Evolutionary conservation across 2,113 vertebrate genomes (phyloP).

Genomic region (Rhombomys opimus): DNA sequence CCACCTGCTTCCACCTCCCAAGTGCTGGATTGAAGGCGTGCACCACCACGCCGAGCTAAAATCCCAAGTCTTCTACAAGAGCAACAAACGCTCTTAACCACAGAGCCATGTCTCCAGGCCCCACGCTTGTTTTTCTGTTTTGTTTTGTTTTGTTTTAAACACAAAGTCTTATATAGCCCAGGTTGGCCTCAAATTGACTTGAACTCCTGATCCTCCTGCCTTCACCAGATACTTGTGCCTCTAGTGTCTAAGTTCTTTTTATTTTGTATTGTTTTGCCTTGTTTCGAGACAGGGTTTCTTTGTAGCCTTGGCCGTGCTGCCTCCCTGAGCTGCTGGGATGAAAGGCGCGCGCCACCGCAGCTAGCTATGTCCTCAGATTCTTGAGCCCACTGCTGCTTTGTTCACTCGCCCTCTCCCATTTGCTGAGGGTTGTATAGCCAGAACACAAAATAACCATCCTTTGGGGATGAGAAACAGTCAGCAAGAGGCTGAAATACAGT

Average conservation of each 20-base stretch:
- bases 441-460: background rate
- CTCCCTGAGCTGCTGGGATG: background rate
- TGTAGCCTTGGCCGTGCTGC: background rate
- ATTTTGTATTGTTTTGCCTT: background rate
- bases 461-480: background rate
- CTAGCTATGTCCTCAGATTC: background rate
- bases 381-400: too few relatives aligned
- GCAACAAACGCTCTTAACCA: background rate
- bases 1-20: too few relatives aligned
- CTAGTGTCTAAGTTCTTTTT: too few relatives aligned
- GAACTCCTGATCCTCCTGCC: too few relatives aligned
- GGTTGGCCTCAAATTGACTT: background rate
- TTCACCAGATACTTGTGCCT: too few relatives aligned
- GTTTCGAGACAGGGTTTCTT: background rate
- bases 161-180: background rate
- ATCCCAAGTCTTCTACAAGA: background rate
- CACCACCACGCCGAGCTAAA: too few relatives aligned
- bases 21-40: too few relatives aligned
- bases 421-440: too few relatives aligned
- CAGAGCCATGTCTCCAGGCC: background rate
- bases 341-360: too few relatives aligned
- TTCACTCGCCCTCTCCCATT: background rate
- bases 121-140: background rate
- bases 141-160: background rate
- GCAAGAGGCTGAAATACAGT: background rate